A percentile compares a stretch with the other conserved stretches of the same genome.
Evolutionary conservation across 2,113 vertebrate genomes (phyloP).

Genomic region (Ailurus styani): DNA sequence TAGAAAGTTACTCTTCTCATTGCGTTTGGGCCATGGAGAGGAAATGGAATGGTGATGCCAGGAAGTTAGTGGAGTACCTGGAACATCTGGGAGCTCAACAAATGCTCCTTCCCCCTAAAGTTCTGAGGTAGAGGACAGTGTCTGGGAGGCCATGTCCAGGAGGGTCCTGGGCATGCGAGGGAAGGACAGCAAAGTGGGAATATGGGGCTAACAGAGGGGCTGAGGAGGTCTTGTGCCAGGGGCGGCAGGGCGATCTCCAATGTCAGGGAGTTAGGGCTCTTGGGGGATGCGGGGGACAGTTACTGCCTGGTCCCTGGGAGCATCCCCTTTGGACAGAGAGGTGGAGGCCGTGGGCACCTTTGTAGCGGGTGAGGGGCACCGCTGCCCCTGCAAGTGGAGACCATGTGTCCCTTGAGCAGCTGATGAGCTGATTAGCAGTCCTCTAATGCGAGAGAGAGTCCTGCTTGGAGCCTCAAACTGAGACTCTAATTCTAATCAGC

Average conservation of each 20-base stretch:
- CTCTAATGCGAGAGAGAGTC: constrained; percentile 63
- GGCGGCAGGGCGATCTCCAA: fast-evolving
- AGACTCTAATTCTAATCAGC: constrained; percentile 70
- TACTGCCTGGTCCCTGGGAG: background rate
- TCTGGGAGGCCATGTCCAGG: background rate
- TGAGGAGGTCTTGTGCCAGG: background rate
- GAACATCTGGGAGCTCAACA: background rate
- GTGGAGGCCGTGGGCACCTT: background rate
- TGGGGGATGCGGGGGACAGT: background rate
- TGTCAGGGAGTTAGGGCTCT: background rate
- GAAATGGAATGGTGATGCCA: background rate
- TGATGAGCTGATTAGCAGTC: constrained; percentile 38
- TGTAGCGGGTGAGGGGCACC: background rate
- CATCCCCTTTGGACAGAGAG: background rate
- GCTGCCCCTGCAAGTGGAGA: constrained; percentile 28
- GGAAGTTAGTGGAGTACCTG: background rate
- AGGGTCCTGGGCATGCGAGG: background rate
- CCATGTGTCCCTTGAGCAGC: constrained; percentile 41
- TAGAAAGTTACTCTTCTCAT: background rate
- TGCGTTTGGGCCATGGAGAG: background rate
- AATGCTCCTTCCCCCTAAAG: background rate
- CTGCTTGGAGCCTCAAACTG: constrained; percentile 62
- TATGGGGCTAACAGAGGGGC: background rate
- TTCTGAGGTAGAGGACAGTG: background rate
- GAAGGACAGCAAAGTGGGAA: background rate